These are phyloP conservation scores for Thera obeliscata DNA, from an alignment of 2,888 invertebrate species.

Conservation along the genomic window DNA sequence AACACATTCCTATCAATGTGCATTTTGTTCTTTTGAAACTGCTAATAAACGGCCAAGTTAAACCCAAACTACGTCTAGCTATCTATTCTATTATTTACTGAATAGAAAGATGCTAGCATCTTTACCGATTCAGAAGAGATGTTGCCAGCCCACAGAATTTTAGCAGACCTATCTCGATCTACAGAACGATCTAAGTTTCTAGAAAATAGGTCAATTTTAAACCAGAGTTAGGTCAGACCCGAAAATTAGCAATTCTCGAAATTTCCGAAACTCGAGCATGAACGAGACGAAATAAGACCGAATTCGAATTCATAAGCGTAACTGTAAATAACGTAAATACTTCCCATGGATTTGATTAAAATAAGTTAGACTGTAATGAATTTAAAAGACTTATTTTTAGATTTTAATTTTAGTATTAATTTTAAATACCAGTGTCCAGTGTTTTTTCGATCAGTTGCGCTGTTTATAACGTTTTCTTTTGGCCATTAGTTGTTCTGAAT, in stretches of 20 bases:
- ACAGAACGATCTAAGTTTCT: neutral
- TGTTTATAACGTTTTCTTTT: neutral
- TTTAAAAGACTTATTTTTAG: slow-evolving; percentile 76
- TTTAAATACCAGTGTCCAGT: slow-evolving; percentile 51
- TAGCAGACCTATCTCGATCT: slow-evolving; percentile 4
- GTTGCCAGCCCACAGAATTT: slow-evolving; percentile 10
- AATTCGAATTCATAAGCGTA: slow-evolving; percentile 37
- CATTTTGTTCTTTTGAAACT: slow-evolving; percentile 36
- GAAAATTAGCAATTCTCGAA: slow-evolving; percentile 4
- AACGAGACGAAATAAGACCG: slow-evolving; percentile 31
- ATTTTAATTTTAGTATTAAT: slow-evolving; percentile 51
- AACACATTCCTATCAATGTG: slow-evolving; percentile 66
- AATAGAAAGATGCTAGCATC: slow-evolving; percentile 14
- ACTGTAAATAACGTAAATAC: slow-evolving; percentile 56
- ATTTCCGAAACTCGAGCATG: slow-evolving; percentile 26
- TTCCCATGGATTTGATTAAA: slow-evolving; percentile 72
- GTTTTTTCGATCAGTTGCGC: slow-evolving; percentile 17
- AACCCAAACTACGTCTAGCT: slow-evolving; percentile 29
- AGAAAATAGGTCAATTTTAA: neutral
- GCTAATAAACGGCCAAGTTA: slow-evolving; percentile 18
- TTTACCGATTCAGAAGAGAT: slow-evolving; percentile 15
- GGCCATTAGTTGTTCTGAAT: neutral
- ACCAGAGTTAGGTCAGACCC: neutral
- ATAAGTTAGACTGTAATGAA: slow-evolving; percentile 59
- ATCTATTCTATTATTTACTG: slow-evolving; percentile 9